Evolutionary conservation across 1,140 invertebrate species (phyloP).

Genomic region (Caerostris darwini): DNA sequence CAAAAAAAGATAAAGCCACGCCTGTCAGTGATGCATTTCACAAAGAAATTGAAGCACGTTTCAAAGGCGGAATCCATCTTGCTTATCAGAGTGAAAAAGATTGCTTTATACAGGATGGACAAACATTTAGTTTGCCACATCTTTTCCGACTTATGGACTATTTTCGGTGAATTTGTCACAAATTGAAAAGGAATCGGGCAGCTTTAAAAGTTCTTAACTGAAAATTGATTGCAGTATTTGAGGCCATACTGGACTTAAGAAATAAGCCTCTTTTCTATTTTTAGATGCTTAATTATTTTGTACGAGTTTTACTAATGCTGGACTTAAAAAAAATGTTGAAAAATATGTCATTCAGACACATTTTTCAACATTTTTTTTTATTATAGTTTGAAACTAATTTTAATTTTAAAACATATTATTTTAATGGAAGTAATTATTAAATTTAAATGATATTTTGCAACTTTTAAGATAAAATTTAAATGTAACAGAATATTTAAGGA

Average conservation of each 20-base stretch:
- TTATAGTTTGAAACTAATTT: no score
- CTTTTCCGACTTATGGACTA: not conserved
- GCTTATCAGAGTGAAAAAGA: conserved; percentile 59
- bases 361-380: no score
- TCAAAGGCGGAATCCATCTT: not conserved
- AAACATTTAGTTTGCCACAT: conserved; percentile 3
- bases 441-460: no score
- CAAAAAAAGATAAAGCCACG: not conserved
- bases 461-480: no score
- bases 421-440: no score
- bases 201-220: not conserved
- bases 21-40: not conserved
- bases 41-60: not conserved
- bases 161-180: not conserved
- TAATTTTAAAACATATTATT: no score
- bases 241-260: not conserved
- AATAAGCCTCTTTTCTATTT: not conserved
- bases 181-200: not conserved
- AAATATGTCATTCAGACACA: no score
- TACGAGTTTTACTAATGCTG: not conserved
- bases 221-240: not conserved
- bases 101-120: not conserved
- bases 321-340: no score
- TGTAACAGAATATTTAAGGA: no score
- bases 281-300: not conserved